phyloP scores from a whole-genome alignment of 1,140 invertebrate species.

The Zelostemma sp. region DNA sequence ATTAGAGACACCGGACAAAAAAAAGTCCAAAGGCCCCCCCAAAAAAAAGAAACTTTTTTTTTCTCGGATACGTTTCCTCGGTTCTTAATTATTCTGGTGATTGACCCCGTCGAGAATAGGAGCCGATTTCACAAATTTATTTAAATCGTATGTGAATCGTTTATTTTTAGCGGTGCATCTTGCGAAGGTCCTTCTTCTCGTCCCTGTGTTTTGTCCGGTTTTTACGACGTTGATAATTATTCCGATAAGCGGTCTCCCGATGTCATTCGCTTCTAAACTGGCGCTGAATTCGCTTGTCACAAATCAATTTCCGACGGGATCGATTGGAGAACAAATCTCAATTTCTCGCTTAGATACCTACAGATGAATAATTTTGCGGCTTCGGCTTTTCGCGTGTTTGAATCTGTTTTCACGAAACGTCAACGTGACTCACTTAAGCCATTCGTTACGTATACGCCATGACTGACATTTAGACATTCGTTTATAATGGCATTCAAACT shows the following conservation, averaged over 20 bases:
- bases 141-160: neutral
- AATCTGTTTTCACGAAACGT: constrained; percentile 48
- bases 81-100: too few species aligned
- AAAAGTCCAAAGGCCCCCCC: too few species aligned
- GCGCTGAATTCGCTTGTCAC: constrained; percentile 11
- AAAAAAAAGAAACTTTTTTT: too few species aligned
- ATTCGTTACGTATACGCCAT: constrained; percentile 38
- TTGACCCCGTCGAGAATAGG: neutral
- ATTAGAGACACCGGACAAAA: too few species aligned
- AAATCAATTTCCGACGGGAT: constrained; percentile 22
- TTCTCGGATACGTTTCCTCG: too few species aligned
- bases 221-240: neutral
- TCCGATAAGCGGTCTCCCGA: neutral
- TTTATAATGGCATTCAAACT: constrained; percentile 46
- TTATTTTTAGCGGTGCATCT: neutral
- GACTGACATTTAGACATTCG: constrained; percentile 46
- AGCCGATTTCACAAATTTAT: neutral
- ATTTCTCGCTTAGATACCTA: constrained; percentile 25
- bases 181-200: neutral
- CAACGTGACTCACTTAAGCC: constrained; percentile 44
- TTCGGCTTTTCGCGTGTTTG: constrained; percentile 36
- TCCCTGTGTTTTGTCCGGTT: neutral
- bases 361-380: constrained; percentile 39
- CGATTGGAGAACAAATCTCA: constrained; percentile 25
- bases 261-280: neutral